phyloP scores from a whole-genome alignment of 2,888 invertebrate genomes.

The Cotesia congregata region DNA sequence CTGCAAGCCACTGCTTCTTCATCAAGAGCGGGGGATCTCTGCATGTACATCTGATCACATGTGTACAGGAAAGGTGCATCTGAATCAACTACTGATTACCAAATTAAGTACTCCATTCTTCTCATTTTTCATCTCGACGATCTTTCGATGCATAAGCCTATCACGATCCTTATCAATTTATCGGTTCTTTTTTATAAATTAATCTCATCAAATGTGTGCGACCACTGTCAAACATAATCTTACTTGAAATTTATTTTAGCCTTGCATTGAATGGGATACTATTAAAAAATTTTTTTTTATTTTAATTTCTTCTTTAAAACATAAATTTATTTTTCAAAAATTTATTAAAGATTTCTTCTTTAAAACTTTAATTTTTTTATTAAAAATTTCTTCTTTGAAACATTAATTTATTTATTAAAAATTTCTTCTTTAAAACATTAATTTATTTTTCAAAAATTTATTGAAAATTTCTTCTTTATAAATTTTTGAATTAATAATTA shows the following conservation, averaged over 20 bases:
- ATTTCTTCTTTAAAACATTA: no score
- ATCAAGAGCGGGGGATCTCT: slow-evolving; percentile 53
- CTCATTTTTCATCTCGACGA: slow-evolving; percentile 52
- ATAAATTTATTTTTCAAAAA: no score
- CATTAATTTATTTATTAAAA: no score
- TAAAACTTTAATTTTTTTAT: no score
- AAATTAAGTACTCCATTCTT: slow-evolving; percentile 69
- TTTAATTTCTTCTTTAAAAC: neutral
- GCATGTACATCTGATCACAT: slow-evolving; percentile 13
- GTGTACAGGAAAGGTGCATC: slow-evolving; percentile 63
- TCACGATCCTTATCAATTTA: slow-evolving; percentile 41
- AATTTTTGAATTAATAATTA: no score
- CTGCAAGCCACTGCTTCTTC: slow-evolving; percentile 60
- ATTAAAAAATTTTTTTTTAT: neutral
- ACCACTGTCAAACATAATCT: neutral
- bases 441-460: no score
- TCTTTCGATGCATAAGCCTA: slow-evolving; percentile 36
- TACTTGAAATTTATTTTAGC: neutral
- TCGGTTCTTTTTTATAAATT: neutral
- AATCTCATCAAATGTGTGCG: neutral
- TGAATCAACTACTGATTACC: slow-evolving; percentile 68
- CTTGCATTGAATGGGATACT: neutral
- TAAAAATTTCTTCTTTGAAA: no score
- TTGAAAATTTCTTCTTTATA: no score
- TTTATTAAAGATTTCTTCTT: no score